Evolutionary conservation across 2,888 invertebrate genomes (phyloP), one percentile per base, ranked within the genome.

Genomic region (Luperina nickerlii): DNA sequence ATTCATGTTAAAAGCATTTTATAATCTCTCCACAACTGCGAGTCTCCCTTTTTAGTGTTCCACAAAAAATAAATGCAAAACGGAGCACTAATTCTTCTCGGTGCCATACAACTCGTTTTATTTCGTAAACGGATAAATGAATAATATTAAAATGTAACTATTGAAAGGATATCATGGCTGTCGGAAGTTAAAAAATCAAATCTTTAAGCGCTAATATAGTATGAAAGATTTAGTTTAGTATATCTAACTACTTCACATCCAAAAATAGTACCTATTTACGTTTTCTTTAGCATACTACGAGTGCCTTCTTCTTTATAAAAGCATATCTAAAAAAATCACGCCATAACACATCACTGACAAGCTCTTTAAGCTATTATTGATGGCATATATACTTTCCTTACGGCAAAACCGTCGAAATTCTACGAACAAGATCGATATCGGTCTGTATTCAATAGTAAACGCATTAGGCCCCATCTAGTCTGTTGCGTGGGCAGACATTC

Each of bases 381-480:
- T 94, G 88, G 88, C 89, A 91, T 91, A 91, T 91, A 90, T 93
- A 93, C 92, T 92, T 94, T 92, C 94, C 92, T 90, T 92, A 90
- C 87, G 89, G 89, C 90, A 92, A 90, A 90, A 87, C 92, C 91
- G 90, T 90, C 91, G 83, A 90, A 92, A 89, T 96, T 95, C 95
- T 89, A 82, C 88, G 94, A 95, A 95, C 84, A 69, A 93, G 96
- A 96, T 96, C 91, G 87, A 91, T 95, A 96, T 96, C 96, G 89
- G 91, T 86, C 86, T 86, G 87, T 90, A 90, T 92, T 94, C 93
- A 94, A 95, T 95, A 93, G 92, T 89, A 92, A 94, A 96, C 90
- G 95, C 96, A 96, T 96, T 96, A 96, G 93, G 93, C 94, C 91
- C 92, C 93, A 92, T 90, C 90, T 89, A 90, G 89, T 90, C 85